Percentiles rank a stretch among this genome's conserved stretches.
Evolutionary conservation across 2,797 vertebrate genomes (phyloP).

Genomic region (Vipera ursinii): DNA sequence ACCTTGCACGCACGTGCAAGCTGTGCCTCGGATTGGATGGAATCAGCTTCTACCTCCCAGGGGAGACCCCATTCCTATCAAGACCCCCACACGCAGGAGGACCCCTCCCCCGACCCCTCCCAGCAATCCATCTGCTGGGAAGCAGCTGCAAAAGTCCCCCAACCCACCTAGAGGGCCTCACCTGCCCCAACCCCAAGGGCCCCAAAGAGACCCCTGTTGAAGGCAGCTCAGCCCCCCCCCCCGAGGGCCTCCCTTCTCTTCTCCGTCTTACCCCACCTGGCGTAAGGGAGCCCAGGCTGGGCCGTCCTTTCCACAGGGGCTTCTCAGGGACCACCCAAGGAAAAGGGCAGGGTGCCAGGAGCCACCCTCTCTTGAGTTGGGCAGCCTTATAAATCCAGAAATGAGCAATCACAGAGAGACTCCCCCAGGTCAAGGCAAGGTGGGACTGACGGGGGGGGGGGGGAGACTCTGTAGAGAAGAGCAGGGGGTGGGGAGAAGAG

Average conservation of each 20-base stretch:
- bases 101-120: not conserved
- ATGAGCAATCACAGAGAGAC: not conserved
- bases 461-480: not conserved
- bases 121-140: not conserved
- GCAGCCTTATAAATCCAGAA: not conserved
- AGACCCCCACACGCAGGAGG: not conserved
- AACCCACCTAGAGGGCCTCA: not conserved
- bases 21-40: no score
- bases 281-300: not conserved
- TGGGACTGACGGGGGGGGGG: not conserved
- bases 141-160: not conserved
- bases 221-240: not conserved
- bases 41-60: not conserved
- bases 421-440: not conserved
- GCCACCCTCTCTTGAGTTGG: not conserved
- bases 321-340: not conserved
- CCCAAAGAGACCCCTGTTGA: not conserved
- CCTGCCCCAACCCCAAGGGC: not conserved
- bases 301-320: not conserved
- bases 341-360: not conserved
- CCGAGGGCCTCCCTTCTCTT: not conserved
- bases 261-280: not conserved
- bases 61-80: not conserved
- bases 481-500: not conserved
- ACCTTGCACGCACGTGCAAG: not conserved